Evolutionary conservation across 2,113 vertebrate genomes (phyloP).

Genomic region (Mus musculus): DNA sequence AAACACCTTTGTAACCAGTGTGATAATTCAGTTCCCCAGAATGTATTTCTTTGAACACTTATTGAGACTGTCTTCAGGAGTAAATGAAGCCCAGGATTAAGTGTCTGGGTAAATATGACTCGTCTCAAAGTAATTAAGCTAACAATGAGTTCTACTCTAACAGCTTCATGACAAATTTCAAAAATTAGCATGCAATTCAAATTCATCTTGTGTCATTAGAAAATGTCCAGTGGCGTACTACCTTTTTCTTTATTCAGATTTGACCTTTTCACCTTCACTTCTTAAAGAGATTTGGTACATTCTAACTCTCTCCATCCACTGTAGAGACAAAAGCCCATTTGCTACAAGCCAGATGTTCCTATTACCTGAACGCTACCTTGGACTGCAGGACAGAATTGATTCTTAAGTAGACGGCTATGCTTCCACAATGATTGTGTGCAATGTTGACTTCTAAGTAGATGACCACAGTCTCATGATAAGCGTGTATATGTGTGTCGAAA

Average conservation of each 20-base stretch:
- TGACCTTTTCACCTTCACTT: conserved; percentile 47
- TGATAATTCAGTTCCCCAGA: conserved; percentile 57
- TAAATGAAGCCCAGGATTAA: conserved; percentile 51
- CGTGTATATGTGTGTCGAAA: not conserved
- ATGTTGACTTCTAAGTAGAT: conserved; percentile 71
- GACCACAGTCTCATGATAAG: conserved; percentile 65
- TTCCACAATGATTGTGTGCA: conserved; percentile 54
- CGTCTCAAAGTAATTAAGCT: conserved; percentile 42
- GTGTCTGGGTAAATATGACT: conserved; percentile 21
- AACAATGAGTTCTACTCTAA: conserved; percentile 26
- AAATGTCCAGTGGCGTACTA: not conserved
- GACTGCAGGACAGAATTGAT: conserved; percentile 83
- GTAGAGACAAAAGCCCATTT: conserved; percentile 25
- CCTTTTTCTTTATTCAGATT: conserved; percentile 56
- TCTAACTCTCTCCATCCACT: conserved; percentile 47
- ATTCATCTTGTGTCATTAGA: not conserved
- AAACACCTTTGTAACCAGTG: not conserved
- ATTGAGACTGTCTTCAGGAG: conserved; percentile 48
- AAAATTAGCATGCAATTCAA: not conserved
- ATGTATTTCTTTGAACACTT: conserved; percentile 74
- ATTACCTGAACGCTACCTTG: conserved; percentile 67
- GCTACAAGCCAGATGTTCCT: conserved; percentile 33
- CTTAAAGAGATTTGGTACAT: conserved; percentile 67
- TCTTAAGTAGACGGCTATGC: conserved; percentile 68
- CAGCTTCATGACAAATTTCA: conserved; percentile 52